Evolutionary conservation across 2,888 invertebrate genomes (phyloP), one percentile per base, ranked within the genome.

Genomic region (Steromphala cineraria): DNA sequence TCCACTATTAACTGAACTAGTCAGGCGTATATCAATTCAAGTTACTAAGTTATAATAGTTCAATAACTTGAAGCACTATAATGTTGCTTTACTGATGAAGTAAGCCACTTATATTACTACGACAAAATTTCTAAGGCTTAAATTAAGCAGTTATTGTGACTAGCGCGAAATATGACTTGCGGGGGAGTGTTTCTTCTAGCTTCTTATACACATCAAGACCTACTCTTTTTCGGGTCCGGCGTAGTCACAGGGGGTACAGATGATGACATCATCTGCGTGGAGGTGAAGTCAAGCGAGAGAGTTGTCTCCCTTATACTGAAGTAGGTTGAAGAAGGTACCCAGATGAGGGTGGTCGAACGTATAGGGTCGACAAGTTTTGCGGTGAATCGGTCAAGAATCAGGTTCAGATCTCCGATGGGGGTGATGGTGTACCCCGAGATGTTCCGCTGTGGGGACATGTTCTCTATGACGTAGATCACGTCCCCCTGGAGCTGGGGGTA

Each of bases 391-490:
- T 52, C 52, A 19, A 40, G 52, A 13, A 75, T 53, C 1, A 75
- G 52, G 52, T 75, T 24, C 10, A 75, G 40, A 36, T 75, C 75
- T 1, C 75, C 75, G 21, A 81, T 78, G 21, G 80, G 79, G 40
- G 82, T 31, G 19, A 84, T 55, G 24, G 46, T 78, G 24, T 56
- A 76, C 4, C 79, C 31, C 1, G 80, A 81, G 13, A 82, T 78
- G 5, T 75, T 76, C 0, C 75, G 46, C 21, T 78, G 80, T 0
- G 84, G 82, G 0, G 84, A 82, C 46, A 76, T 67, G 24, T 36
- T 24, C 46, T 84, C 82, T 36, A 84, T 52, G 40, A 62, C 74
- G 5, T 53, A 53, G 13, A 81, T 46, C 0, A 84, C 80, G 24
- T 76, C 28, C 28, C 28, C 28, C 3, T 56, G 53, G 4, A 84